phyloP scores from a whole-genome alignment of 2,113 vertebrate genomes.

The Vidua macroura region DNA sequence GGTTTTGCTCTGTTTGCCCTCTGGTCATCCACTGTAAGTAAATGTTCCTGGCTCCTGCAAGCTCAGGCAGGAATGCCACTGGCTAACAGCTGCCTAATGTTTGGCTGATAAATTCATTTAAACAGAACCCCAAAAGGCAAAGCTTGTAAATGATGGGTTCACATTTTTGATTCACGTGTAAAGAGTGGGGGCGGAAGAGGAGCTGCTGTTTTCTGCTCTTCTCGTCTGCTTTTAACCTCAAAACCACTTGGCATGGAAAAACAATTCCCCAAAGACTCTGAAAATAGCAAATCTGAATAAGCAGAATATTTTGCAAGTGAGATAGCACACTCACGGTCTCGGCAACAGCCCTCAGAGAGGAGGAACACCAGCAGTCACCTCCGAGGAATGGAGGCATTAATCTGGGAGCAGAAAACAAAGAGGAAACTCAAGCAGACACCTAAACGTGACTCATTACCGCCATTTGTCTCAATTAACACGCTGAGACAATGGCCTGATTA shows the following conservation, averaged over 20 bases:
- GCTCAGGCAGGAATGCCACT: not conserved
- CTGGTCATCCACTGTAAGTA: not conserved
- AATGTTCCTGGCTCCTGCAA: not conserved
- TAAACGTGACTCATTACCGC: constrained; percentile 21
- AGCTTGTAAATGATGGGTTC: not conserved
- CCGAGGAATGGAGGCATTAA: not conserved
- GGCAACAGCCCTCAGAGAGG: not conserved
- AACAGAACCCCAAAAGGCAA: not conserved
- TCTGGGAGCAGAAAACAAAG: constrained; percentile 13
- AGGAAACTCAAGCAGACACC: constrained; percentile 21
- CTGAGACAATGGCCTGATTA: constrained; percentile 40
- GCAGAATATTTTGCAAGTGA: constrained; percentile 37
- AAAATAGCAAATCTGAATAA: constrained; percentile 40
- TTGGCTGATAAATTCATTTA: not conserved
- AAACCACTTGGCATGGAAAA: not conserved
- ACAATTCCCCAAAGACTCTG: not conserved
- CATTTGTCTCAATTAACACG: constrained; percentile 46
- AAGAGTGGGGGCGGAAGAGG: not conserved
- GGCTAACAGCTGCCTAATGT: not conserved
- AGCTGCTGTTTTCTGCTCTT: not conserved
- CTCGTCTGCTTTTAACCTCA: constrained; percentile 9
- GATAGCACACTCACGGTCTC: not conserved
- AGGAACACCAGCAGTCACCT: not conserved
- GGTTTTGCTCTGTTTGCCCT: not conserved
- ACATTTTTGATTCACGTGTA: not conserved